phyloP scores from a whole-genome alignment of 2,113 vertebrate genomes.

The Paramormyrops kingsleyae region DNA sequence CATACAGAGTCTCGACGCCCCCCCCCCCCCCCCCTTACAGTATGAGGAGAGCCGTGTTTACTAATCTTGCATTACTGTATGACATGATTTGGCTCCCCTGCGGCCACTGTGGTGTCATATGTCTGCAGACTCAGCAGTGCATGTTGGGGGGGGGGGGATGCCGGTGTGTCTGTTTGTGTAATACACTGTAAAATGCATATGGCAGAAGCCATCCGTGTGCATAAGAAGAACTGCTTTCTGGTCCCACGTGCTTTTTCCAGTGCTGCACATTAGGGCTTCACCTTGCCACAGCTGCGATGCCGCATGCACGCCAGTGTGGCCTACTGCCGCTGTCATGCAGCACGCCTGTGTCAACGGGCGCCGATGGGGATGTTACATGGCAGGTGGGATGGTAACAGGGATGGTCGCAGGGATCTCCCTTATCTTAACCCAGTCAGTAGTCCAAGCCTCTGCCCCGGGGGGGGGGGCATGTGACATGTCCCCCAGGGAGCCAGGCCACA shows the following conservation, averaged over 20 bases:
- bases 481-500: background rate
- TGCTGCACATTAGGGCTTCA: background rate
- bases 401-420: background rate
- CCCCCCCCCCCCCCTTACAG: background rate
- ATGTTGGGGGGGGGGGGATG: background rate
- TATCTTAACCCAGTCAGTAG: background rate
- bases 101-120: background rate
- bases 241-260: conserved; percentile 10
- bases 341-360: background rate
- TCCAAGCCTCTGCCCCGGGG: background rate
- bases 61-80: background rate
- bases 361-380: background rate
- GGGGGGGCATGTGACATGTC: background rate
- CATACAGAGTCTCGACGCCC: background rate
- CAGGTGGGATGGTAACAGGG: background rate
- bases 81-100: background rate
- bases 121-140: background rate
- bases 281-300: background rate
- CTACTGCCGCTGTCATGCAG: no score
- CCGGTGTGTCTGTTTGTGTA: background rate
- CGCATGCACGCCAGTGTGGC: background rate
- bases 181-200: background rate
- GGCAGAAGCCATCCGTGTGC: background rate
- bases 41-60: background rate
- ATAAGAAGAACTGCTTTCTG: background rate